Conservation (phyloP, 2,113 vertebrate genomes). For the Herpailurus yagouaroundi region DNA sequence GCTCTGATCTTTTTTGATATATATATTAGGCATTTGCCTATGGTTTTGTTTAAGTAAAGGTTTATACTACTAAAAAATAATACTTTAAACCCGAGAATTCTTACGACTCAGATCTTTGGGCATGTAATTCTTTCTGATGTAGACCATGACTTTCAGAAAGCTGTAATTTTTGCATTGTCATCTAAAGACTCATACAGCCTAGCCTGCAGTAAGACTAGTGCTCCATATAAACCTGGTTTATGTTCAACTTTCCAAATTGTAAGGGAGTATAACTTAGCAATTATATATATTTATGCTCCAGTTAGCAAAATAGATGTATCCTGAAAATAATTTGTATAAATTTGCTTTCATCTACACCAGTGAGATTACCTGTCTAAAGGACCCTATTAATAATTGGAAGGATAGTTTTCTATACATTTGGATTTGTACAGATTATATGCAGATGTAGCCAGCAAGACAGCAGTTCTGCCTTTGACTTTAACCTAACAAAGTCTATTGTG, state of each 20-base stretch:
- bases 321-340: background rate
- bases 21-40: background rate
- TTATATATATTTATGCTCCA: background rate
- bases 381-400: background rate
- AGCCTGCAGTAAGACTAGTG: background rate
- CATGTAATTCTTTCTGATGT: background rate
- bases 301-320: background rate
- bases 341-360: background rate
- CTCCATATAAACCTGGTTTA: background rate
- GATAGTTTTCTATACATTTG: background rate
- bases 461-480: constrained; percentile 24
- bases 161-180: background rate
- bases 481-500: background rate
- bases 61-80: background rate
- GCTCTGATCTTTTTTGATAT: background rate
- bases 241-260: background rate
- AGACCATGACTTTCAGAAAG: background rate
- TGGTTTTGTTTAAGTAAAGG: background rate
- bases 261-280: background rate
- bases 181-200: background rate
- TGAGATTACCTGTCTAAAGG: background rate
- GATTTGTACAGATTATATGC: background rate
- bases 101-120: background rate
- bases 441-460: background rate
- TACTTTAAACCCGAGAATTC: background rate